phyloP scores from a whole-genome alignment of 2,888 invertebrate genomes.

The Hemaris fuciformis region DNA sequence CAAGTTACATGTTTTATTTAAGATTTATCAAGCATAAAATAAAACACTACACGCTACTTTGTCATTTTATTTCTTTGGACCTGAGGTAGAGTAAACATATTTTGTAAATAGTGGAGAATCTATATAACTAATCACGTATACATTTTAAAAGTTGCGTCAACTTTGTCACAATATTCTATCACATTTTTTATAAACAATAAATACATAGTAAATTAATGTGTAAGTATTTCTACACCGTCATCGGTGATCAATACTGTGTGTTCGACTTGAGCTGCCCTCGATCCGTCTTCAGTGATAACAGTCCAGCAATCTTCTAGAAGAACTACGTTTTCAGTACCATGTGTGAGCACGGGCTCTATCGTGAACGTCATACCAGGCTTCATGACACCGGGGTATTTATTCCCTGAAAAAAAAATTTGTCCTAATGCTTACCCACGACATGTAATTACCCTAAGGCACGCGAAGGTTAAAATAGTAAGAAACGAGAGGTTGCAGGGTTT shows the following conservation, averaged over 20 bases:
- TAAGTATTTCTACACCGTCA: constrained; percentile 89
- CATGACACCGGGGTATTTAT: constrained; percentile 87
- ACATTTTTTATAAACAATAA: not conserved
- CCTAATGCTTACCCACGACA: too few relatives aligned
- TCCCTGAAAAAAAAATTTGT: constrained; percentile 72
- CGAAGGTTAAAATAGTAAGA: too few relatives aligned
- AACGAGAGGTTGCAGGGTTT: too few relatives aligned
- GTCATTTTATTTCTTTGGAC: constrained; percentile 42
- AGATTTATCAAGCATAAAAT: constrained; percentile 66
- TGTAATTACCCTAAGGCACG: too few relatives aligned
- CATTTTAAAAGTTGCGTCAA: not conserved
- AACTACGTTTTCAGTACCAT: constrained; percentile 85
- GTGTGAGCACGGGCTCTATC: constrained; percentile 93
- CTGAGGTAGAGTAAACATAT: not conserved
- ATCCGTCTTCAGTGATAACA: constrained; percentile 89
- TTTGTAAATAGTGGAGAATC: not conserved
- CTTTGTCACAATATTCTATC: not conserved
- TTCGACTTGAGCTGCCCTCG: constrained; percentile 94
- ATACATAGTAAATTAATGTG: constrained; percentile 59
- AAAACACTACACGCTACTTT: constrained; percentile 66
- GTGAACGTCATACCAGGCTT: constrained; percentile 96
- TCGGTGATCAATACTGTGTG: constrained; percentile 94
- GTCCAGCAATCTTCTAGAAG: constrained; percentile 96
- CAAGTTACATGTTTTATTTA: constrained; percentile 72
- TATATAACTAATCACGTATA: not conserved